These are phyloP conservation scores for Heliothis peltigera DNA, from an alignment of 2,888 invertebrate genomes.

Conservation along the genomic window DNA sequence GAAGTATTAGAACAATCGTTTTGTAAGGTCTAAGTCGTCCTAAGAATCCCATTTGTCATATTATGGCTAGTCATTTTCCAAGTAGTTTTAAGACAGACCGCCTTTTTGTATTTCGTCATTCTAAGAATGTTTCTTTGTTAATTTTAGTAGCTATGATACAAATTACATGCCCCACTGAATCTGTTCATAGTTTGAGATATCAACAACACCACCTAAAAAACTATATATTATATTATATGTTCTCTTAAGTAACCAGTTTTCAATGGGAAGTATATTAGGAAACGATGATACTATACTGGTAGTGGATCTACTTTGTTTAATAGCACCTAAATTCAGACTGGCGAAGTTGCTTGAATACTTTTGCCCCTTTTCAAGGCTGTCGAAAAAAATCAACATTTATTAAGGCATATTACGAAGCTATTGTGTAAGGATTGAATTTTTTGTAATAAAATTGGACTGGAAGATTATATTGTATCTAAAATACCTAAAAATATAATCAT, in stretches of 20 bases:
- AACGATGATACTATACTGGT: too few relatives aligned
- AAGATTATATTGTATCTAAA: constrained; percentile 25
- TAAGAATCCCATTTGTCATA: constrained; percentile 37
- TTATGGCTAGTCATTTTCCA: constrained; percentile 36
- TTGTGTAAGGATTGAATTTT: constrained; percentile 17
- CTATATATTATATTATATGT: too few relatives aligned
- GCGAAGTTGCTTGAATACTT: not conserved
- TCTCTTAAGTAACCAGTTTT: too few relatives aligned
- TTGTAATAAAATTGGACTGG: constrained; percentile 37
- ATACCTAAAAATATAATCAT: constrained; percentile 43
- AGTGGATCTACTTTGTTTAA: too few relatives aligned
- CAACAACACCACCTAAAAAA: not conserved
- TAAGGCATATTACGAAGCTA: constrained; percentile 1
- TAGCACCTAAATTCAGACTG: too few relatives aligned
- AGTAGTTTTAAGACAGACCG: constrained; percentile 44
- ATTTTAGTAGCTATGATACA: too few relatives aligned
- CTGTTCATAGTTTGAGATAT: not conserved
- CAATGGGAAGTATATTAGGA: too few relatives aligned
- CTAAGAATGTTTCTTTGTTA: constrained; percentile 7
- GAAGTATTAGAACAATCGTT: constrained; percentile 36
- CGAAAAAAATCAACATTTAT: not conserved
- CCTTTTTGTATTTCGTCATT: constrained; percentile 44
- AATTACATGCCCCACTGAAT: not conserved
- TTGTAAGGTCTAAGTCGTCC: constrained; percentile 49
- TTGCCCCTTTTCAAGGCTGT: not conserved